A percentile compares a stretch with the other conserved stretches of the same genome.
Conservation (phyloP, 2,888 invertebrate genomes). For the Lottia gigantea region DNA sequence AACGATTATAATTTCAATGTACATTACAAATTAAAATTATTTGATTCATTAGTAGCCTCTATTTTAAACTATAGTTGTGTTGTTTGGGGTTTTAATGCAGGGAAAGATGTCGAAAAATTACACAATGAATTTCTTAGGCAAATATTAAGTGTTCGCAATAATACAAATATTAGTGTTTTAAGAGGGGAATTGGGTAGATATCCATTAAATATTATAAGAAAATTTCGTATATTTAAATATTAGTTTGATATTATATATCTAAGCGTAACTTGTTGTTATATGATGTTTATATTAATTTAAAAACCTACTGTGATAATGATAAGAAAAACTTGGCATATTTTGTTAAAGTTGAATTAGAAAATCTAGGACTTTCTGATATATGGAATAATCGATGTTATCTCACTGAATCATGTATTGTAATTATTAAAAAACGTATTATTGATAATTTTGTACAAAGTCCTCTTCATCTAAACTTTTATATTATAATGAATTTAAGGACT, state of each 20-base stretch:
- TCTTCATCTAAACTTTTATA: no score
- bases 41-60: background rate
- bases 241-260: conserved; percentile 5
- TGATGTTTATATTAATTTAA: background rate
- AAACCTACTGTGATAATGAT: background rate
- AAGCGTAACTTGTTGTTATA: background rate
- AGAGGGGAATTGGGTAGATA: background rate
- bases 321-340: background rate
- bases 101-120: conserved; percentile 11
- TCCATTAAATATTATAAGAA: background rate
- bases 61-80: conserved; percentile 15
- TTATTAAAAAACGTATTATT: no score
- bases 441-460: no score
- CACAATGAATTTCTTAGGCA: conserved; percentile 15
- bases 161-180: conserved; percentile 1
- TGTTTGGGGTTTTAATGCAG: conserved; percentile 9
- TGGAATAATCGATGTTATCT: background rate
- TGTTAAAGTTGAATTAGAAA: conserved; percentile 1
- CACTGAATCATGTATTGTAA: no score
- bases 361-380: background rate
- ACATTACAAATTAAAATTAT: background rate
- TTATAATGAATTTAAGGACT: no score
- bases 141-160: background rate
- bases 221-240: conserved; percentile 11
- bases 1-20: background rate